Percentiles rank a stretch among this genome's conserved stretches.
These are phyloP conservation scores for Pionites leucogaster DNA, from an alignment of 2,113 vertebrate genomes.

Conservation along the genomic window DNA sequence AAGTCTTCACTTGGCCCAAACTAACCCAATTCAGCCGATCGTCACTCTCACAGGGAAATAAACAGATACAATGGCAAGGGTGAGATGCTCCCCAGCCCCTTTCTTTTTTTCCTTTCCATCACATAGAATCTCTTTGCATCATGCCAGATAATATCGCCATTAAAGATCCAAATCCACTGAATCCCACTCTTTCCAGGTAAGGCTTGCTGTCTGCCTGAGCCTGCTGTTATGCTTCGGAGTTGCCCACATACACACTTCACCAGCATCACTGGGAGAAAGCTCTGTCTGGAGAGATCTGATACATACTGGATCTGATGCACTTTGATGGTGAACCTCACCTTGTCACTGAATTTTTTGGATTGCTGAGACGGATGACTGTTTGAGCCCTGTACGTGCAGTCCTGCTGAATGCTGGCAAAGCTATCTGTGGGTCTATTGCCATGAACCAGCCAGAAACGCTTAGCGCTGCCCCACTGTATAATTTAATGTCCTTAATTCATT, in stretches of 20 bases:
- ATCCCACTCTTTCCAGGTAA: background rate
- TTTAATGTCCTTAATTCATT: background rate
- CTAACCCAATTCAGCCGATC: background rate
- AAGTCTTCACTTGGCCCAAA: background rate
- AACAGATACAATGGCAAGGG: background rate
- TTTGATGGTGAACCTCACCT: background rate
- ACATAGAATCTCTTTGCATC: background rate
- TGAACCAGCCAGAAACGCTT: background rate
- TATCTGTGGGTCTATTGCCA: background rate
- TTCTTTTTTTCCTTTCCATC: background rate
- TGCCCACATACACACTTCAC: rapidly evolving
- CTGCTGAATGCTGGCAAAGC: background rate
- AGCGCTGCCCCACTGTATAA: background rate
- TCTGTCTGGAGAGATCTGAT: background rate
- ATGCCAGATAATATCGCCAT: background rate
- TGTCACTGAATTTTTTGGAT: background rate
- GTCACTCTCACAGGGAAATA: background rate
- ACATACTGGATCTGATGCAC: background rate
- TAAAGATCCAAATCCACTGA: background rate
- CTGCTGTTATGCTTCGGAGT: background rate
- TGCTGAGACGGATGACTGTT: background rate
- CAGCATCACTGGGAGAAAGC: background rate
- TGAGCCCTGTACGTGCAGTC: background rate
- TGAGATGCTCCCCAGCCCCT: background rate
- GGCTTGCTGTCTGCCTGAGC: background rate